A percentile compares a stretch with the other conserved stretches of the same genome.
phyloP scores from a whole-genome alignment of 2,888 invertebrate species.

The Cheilosia scutellata region DNA sequence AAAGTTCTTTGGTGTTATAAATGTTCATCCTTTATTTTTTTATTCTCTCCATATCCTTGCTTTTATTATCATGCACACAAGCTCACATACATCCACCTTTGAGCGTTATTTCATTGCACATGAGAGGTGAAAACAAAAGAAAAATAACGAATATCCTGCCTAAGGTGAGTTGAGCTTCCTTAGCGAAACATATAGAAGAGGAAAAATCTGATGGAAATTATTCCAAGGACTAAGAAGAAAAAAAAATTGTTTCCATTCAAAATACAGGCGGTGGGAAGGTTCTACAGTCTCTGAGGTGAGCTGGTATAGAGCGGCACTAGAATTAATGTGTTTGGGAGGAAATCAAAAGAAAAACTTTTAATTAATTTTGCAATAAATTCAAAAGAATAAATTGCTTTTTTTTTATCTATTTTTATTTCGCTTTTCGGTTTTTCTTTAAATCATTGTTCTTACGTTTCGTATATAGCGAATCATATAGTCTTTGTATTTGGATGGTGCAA shows the following conservation, averaged over 20 bases:
- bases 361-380: slow-evolving; percentile 76
- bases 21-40: slow-evolving; percentile 41
- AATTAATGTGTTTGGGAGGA: slow-evolving; percentile 62
- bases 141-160: slow-evolving; percentile 46
- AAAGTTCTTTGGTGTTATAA: slow-evolving; percentile 18
- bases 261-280: slow-evolving; percentile 14
- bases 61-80: slow-evolving; percentile 35
- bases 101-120: slow-evolving; percentile 38
- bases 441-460: slow-evolving; percentile 27
- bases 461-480: slow-evolving; percentile 40
- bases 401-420: slow-evolving; percentile 52
- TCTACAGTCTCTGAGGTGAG: slow-evolving; percentile 26
- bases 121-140: slow-evolving; percentile 22
- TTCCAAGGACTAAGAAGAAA: slow-evolving; percentile 34
- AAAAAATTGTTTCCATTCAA: slow-evolving; percentile 26
- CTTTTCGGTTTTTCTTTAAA: slow-evolving; percentile 12
- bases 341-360: slow-evolving; percentile 75
- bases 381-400: slow-evolving; percentile 75
- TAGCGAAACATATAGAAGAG: background rate
- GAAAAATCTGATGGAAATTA: slow-evolving; percentile 32
- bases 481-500: background rate
- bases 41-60: background rate
- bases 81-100: slow-evolving; percentile 3
- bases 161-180: slow-evolving; percentile 40
- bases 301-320: background rate